phyloP scores from a whole-genome alignment of 2,888 invertebrate genomes.

The Tridacna gigas region DNA sequence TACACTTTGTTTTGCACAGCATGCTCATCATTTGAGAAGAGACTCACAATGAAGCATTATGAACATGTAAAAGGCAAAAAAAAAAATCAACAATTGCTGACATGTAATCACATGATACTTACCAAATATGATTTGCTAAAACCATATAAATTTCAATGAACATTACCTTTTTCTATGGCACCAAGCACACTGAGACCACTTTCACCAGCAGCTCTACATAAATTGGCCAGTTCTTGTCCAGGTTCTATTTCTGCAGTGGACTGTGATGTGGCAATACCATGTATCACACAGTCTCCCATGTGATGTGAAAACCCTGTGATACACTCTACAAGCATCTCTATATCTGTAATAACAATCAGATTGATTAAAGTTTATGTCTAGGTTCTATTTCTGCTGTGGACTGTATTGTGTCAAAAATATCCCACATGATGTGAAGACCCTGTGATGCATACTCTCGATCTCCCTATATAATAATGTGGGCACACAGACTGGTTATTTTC shows the following conservation, averaged over 20 bases:
- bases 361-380: conserved; percentile 82
- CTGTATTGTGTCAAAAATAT: conserved; percentile 90
- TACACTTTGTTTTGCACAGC: too few species aligned
- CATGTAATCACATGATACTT: too few species aligned
- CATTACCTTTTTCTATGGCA: conserved; percentile 76
- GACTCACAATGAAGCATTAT: too few species aligned
- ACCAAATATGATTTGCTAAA: too few species aligned
- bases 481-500: too few species aligned
- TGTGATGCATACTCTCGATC: conserved; percentile 84
- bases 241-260: conserved; percentile 88
- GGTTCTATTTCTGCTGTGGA: conserved; percentile 88
- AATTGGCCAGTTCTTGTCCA: conserved; percentile 84
- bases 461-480: too few species aligned
- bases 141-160: not conserved
- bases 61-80: too few species aligned
- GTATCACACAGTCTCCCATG: conserved; percentile 88
- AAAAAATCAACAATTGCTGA: too few species aligned
- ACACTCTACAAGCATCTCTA: conserved; percentile 79
- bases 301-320: conserved; percentile 87
- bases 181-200: conserved; percentile 86
- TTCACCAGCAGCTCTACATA: conserved; percentile 88
- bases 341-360: conserved; percentile 67
- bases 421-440: conserved; percentile 88
- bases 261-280: conserved; percentile 92
- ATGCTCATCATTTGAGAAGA: too few species aligned